These are phyloP conservation scores for Brachionus angularis DNA, from an alignment of 1,140 invertebrate genomes.

Conservation along the genomic window DNA sequence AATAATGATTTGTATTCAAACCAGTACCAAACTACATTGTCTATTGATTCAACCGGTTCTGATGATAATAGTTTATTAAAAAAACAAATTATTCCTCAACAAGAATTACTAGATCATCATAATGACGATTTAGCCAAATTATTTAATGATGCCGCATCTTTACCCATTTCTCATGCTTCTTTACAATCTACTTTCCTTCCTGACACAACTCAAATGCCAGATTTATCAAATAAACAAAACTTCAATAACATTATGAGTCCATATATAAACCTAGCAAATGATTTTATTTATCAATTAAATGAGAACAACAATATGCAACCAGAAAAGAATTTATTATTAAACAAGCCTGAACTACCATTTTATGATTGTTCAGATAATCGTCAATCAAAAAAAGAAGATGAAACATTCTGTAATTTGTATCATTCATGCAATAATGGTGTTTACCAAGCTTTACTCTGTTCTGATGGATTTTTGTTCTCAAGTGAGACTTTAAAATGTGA, in stretches of 20 bases:
- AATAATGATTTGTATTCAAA: background rate
- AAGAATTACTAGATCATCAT: constrained; percentile 1
- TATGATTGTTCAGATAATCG: constrained; percentile 8
- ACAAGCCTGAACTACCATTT: too few relatives aligned
- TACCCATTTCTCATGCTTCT: background rate
- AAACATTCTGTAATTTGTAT: constrained; percentile 35
- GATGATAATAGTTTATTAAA: background rate
- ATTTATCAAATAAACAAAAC: background rate
- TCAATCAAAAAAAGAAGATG: background rate
- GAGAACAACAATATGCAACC: background rate
- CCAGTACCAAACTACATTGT: background rate
- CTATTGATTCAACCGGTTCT: background rate
- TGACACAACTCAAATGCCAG: background rate
- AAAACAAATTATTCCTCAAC: constrained; percentile 29
- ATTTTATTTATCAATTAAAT: background rate
- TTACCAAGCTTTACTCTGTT: background rate
- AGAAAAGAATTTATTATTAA: background rate
- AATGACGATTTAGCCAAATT: constrained; percentile 16
- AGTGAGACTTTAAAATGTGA: constrained; percentile 7
- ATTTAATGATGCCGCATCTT: constrained; percentile 28
- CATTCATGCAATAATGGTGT: background rate
- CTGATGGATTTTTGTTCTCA: constrained; percentile 21
- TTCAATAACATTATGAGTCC: background rate
- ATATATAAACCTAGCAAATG: constrained; percentile 2
- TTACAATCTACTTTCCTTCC: background rate